phyloP scores from a whole-genome alignment of 2,113 vertebrate species.

The Mugil cephalus region DNA sequence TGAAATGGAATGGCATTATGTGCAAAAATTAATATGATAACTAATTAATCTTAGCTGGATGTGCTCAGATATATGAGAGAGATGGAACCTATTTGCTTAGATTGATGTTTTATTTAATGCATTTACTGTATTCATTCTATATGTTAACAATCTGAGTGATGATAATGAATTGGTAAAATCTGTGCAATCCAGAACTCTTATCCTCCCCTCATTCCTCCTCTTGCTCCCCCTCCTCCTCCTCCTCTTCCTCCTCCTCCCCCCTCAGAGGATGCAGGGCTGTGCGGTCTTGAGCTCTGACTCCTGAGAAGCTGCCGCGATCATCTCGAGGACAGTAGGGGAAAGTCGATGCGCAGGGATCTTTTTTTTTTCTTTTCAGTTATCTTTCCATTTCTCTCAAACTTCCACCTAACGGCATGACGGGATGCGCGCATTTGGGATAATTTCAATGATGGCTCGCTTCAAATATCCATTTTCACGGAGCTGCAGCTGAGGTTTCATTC shows the following conservation, averaged over 20 bases:
- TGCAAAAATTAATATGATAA: too few species aligned
- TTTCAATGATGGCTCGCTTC: constrained; percentile 65
- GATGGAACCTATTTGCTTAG: neutral
- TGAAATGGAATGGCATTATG: neutral
- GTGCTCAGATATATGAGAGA: too few species aligned
- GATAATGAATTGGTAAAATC: constrained; percentile 3
- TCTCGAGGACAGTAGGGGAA: constrained; percentile 14
- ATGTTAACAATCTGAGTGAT: neutral
- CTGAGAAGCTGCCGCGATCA: constrained; percentile 43
- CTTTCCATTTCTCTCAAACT: neutral
- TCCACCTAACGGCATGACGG: constrained; percentile 32
- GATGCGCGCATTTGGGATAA: constrained; percentile 42
- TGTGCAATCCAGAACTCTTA: neutral
- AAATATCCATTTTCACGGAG: constrained; percentile 56
- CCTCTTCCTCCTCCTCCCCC: constrained; percentile 13
- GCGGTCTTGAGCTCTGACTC: constrained; percentile 62
- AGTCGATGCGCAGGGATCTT: constrained; percentile 10
- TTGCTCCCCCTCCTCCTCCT: neutral
- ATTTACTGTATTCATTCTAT: neutral
- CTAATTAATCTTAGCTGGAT: too few species aligned
- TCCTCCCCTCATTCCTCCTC: neutral
- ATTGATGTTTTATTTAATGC: neutral
- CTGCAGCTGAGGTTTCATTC: constrained; percentile 69
- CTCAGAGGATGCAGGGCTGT: constrained; percentile 60
- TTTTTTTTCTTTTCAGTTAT: neutral